Conservation (phyloP, 1,140 invertebrate genomes). For the Melitaea cinxia region DNA sequence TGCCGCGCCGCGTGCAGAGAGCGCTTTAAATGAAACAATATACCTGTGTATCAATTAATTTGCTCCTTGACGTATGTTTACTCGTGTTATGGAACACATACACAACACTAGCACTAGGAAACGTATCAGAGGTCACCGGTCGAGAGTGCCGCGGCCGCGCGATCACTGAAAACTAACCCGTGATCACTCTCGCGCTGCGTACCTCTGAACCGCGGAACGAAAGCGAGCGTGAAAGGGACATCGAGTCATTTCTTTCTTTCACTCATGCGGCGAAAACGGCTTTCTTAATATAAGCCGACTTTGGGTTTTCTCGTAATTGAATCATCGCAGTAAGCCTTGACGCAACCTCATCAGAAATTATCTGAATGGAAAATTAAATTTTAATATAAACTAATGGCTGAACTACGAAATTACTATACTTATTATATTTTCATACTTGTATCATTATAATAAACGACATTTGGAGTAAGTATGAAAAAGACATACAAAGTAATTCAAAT, state of each 20-base stretch:
- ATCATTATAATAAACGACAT: not conserved
- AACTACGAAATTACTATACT: not conserved
- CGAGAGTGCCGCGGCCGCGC: slow-evolving; percentile 67
- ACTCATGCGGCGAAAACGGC: slow-evolving; percentile 59
- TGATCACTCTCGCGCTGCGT: slow-evolving; percentile 50
- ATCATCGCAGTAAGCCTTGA: not conserved
- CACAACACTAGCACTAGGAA: slow-evolving; percentile 74
- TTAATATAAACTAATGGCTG: not conserved
- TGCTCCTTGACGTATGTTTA: slow-evolving; percentile 42
- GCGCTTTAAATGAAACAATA: slow-evolving; percentile 35
- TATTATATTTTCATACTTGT: not conserved
- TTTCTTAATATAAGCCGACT: slow-evolving; percentile 55
- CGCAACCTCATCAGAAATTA: not conserved
- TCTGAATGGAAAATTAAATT: not conserved
- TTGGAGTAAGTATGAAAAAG: too few relatives aligned
- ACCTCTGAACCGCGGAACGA: slow-evolving; percentile 61
- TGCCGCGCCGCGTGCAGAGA: slow-evolving; percentile 19
- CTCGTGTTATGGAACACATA: slow-evolving; percentile 37
- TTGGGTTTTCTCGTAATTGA: slow-evolving; percentile 39
- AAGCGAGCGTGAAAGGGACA: slow-evolving; percentile 73
- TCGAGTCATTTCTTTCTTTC: slow-evolving; percentile 72
- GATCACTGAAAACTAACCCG: slow-evolving; percentile 73
- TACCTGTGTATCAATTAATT: slow-evolving; percentile 29
- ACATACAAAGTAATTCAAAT: too few relatives aligned
- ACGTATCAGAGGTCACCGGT: slow-evolving; percentile 59